Base-by-base conservation (phyloP, 1,140 invertebrate genomes). In the Nephotettix cincticeps region DNA sequence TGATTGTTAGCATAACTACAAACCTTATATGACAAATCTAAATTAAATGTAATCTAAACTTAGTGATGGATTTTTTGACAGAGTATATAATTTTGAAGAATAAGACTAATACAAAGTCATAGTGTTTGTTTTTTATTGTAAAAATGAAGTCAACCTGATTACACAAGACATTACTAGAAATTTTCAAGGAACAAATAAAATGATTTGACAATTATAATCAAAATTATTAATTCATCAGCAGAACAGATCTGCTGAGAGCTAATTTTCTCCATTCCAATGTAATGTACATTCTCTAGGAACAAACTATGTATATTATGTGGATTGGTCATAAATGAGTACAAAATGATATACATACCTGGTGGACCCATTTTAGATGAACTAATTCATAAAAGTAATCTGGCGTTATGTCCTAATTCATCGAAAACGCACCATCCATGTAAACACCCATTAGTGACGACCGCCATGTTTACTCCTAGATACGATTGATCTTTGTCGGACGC, bases 391-490 rank as follows among this genome's bases (percentile, higher is more conserved):
- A 27, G 19, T 29, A 65, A 69, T 40, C 9, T 21, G 13, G 9
- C 23, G 3, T 27, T 0, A 19, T 56, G 36, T 32, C 27, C 21
- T 63, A 61, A 61, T 40, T 58, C 25, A 32, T 36, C 19, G 28
- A 61, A 65, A 70, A 70, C 36, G 9, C 54, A 72, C 70, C 21
- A 72, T 45, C 56, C 67, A 51, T 72, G 71, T 72, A 72, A 72
- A 72, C 71, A 72, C 71, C 71, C 71, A 72, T 58, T 45, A 72
- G 19, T 28, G 51, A 9, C 30, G 71, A 72, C 71, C 65, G 71
- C 71, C 71, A 72, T 72, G 58, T 72, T 72, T 69, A 72, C 71
- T 61, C 23, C 56, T 21, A 25, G 23, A 28, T 11, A 61, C 25
- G 25, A 61, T 61, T 61, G 21, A 14, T 61, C 13, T 21, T 13